Evolutionary conservation across 2,113 vertebrate species (phyloP).

Genomic region (Dasyprocta punctata): DNA sequence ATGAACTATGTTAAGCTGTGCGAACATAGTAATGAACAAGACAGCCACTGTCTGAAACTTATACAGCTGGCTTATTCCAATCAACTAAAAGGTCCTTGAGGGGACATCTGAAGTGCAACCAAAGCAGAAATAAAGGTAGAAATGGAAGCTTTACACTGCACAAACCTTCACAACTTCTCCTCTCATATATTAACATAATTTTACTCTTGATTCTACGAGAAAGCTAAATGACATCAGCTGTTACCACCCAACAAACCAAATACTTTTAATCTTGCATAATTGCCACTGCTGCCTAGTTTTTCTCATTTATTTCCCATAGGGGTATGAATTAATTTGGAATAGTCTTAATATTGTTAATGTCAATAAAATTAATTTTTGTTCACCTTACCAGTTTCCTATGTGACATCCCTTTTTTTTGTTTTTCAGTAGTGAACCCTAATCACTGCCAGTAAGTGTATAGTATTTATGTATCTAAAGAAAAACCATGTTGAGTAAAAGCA

Average conservation of each 20-base stretch:
- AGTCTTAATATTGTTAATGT: neutral
- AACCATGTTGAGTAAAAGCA: constrained; percentile 16
- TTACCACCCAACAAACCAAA: neutral
- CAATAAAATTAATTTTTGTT: constrained; percentile 33
- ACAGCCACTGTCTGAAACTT: neutral
- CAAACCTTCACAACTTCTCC: neutral
- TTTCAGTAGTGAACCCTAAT: neutral
- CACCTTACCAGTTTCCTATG: constrained; percentile 34
- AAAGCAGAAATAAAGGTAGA: neutral
- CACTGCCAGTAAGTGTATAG: neutral
- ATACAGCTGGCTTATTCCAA: neutral
- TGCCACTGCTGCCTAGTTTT: neutral
- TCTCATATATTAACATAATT: neutral
- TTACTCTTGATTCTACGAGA: neutral
- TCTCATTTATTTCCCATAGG: neutral
- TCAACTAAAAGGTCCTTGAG: neutral
- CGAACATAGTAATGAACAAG: neutral
- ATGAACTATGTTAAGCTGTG: neutral
- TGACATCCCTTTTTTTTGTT: neutral
- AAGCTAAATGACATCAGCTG: neutral
- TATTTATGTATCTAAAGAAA: neutral
- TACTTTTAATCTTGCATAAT: constrained; percentile 25
- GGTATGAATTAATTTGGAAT: neutral
- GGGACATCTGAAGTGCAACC: constrained; percentile 10
- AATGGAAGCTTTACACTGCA: neutral